These are phyloP conservation scores for Stictonetta naevosa DNA, from an alignment of 2,113 vertebrate species.

Conservation along the genomic window DNA sequence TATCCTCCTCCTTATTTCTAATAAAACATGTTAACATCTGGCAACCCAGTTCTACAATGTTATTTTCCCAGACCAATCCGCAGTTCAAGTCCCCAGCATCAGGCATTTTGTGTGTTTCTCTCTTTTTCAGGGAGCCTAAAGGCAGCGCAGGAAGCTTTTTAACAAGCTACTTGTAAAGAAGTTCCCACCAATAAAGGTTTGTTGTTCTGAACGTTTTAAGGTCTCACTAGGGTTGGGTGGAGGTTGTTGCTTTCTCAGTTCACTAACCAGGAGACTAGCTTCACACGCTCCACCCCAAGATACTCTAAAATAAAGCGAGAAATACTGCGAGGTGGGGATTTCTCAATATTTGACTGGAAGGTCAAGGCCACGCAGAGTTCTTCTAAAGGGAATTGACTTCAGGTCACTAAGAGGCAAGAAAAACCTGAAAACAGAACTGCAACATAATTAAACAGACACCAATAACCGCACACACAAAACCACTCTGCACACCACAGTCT, in stretches of 20 bases:
- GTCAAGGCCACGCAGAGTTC: background rate
- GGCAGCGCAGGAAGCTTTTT: background rate
- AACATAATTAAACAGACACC: background rate
- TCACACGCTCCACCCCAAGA: background rate
- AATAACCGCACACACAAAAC: background rate
- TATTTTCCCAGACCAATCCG: slow-evolving; percentile 17
- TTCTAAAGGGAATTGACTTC: background rate
- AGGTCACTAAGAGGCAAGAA: background rate
- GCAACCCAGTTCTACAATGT: slow-evolving; percentile 11
- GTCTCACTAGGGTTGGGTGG: background rate
- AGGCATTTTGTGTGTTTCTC: background rate
- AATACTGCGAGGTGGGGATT: background rate
- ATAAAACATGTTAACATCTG: slow-evolving; percentile 69
- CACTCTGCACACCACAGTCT: background rate
- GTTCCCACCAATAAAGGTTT: background rate
- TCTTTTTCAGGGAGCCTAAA: background rate
- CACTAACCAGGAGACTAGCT: background rate
- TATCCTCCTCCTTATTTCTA: slow-evolving; percentile 48
- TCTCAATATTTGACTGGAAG: background rate
- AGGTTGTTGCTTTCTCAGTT: background rate
- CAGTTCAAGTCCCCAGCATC: background rate
- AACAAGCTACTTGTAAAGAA: rapidly evolving
- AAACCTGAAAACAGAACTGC: background rate
- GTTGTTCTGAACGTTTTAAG: background rate
- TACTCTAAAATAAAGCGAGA: background rate